Percentiles rank a stretch among this genome's conserved stretches.
phyloP scores from a whole-genome alignment of 2,888 invertebrate species.

The Torymus texanus region DNA sequence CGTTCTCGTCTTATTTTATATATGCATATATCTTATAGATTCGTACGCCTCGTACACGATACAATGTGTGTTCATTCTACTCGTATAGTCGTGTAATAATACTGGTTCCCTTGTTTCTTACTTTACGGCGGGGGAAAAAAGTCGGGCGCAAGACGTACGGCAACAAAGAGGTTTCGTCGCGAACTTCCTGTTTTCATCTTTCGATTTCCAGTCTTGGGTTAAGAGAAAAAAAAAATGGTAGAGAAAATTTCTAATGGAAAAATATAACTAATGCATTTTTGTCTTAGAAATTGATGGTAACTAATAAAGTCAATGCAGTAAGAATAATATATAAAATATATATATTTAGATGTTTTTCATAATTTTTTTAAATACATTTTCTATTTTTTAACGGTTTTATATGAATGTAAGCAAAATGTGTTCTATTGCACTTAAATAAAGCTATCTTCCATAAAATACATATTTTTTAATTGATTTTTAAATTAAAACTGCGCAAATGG shows the following conservation, averaged over 20 bases:
- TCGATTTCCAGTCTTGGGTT: conserved; percentile 3
- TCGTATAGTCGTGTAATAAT: conserved; percentile 30
- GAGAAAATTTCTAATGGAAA: conserved; percentile 12
- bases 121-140: neutral
- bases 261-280: conserved; percentile 14
- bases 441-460: conserved; percentile 37
- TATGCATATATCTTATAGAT: conserved; percentile 38
- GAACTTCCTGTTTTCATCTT: conserved; percentile 27
- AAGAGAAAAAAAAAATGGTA: neutral
- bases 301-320: conserved; percentile 47
- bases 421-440: conserved; percentile 47
- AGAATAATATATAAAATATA: conserved; percentile 37
- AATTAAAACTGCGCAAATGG: conserved; percentile 3
- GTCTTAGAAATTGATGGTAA: conserved; percentile 22
- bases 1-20: conserved; percentile 48
- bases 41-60: conserved; percentile 40
- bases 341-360: conserved; percentile 35
- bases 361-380: conserved; percentile 37
- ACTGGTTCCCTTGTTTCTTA: conserved; percentile 29
- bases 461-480: conserved; percentile 48
- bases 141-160: neutral
- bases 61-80: conserved; percentile 47
- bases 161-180: conserved; percentile 25
- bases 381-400: conserved; percentile 51
- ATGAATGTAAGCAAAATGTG: conserved; percentile 40